Percentiles rank a stretch among this genome's conserved stretches.
phyloP scores from a whole-genome alignment of 2,888 invertebrate species.

The Rotaria socialis region DNA sequence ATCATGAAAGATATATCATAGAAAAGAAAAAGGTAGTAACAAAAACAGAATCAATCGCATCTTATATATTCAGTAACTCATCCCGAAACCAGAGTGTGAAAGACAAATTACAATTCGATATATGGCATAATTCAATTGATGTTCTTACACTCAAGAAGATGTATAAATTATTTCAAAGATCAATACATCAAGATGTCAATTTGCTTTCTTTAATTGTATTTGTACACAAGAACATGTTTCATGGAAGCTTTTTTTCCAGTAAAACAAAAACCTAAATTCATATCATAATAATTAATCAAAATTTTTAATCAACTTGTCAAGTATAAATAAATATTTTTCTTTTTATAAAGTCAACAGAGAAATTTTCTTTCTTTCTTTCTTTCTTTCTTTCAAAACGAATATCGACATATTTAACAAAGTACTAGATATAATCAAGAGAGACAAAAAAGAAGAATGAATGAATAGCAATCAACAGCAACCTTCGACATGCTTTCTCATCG shows the following conservation, averaged over 20 bases:
- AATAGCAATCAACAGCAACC: slow-evolving; percentile 2
- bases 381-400: not conserved
- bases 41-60: too few species aligned
- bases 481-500: not conserved
- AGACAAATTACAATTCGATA: too few species aligned
- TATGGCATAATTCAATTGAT: too few species aligned
- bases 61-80: too few species aligned
- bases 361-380: not conserved
- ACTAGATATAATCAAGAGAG: not conserved
- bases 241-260: not conserved
- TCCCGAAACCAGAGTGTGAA: too few species aligned
- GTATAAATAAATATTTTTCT: not conserved
- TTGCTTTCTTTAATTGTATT: too few species aligned
- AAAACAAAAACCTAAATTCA: not conserved
- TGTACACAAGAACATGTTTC: not conserved
- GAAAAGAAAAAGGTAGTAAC: too few species aligned
- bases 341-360: not conserved
- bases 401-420: not conserved
- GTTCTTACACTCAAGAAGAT: too few species aligned
- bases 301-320: not conserved
- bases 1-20: too few species aligned
- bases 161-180: too few species aligned
- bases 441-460: not conserved
- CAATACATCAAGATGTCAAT: too few species aligned
- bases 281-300: not conserved